These are phyloP conservation scores for Heteropelma amictum DNA, from an alignment of 2,888 invertebrate species.

Conservation along the genomic window DNA sequence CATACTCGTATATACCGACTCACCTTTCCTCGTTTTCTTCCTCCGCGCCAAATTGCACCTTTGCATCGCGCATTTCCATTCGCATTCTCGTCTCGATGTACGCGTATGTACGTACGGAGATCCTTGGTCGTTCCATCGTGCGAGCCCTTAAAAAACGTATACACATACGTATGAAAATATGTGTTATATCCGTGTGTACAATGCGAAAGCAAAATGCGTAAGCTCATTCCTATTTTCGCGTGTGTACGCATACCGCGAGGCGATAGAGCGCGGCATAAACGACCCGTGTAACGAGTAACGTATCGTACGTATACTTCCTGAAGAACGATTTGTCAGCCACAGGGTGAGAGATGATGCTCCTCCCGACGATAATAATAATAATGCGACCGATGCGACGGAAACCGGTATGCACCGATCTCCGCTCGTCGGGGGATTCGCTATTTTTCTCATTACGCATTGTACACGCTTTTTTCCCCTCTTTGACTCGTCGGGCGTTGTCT, in stretches of 20 bases:
- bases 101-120: constrained; percentile 12
- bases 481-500: constrained; percentile 37
- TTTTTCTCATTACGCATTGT: constrained; percentile 44
- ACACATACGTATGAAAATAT: background rate
- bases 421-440: constrained; percentile 47
- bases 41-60: constrained; percentile 56
- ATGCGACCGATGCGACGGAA: constrained; percentile 27
- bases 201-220: constrained; percentile 45
- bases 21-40: constrained; percentile 51
- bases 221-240: constrained; percentile 28
- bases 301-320: constrained; percentile 2
- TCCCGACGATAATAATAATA: constrained; percentile 18
- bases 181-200: no score
- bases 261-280: constrained; percentile 30
- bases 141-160: constrained; percentile 19
- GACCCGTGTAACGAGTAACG: constrained; percentile 34
- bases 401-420: background rate
- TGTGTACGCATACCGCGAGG: background rate
- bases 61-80: constrained; percentile 54
- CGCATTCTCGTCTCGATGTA: constrained; percentile 44
- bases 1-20: constrained; percentile 11
- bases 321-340: constrained; percentile 42
- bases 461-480: background rate
- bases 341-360: constrained; percentile 29
- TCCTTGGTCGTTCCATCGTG: constrained; percentile 28